Evolutionary conservation across 1,140 invertebrate genomes (phyloP).

Genomic region (Leptinotarsa lineolata): DNA sequence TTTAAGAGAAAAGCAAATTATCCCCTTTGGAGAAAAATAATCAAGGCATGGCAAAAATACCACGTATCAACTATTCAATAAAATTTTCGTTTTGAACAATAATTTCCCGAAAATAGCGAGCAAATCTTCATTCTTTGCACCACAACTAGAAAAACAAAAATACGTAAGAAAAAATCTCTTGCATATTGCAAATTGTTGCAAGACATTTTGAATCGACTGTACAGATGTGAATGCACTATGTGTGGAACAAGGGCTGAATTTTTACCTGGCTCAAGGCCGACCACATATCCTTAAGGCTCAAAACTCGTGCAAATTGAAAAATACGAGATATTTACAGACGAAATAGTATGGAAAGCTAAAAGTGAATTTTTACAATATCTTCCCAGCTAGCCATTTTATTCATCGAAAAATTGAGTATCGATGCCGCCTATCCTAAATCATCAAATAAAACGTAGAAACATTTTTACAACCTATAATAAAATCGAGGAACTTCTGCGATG

Average conservation of each 20-base stretch:
- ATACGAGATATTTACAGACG: slow-evolving; percentile 11
- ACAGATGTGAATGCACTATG: slow-evolving; percentile 47
- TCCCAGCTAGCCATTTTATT: background rate
- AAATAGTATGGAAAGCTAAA: background rate
- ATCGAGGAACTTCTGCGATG: no score
- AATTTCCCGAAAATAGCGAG: no score
- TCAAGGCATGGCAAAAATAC: no score
- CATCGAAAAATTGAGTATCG: background rate
- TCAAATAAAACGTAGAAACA: no score
- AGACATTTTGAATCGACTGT: slow-evolving; percentile 43
- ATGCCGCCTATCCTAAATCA: background rate
- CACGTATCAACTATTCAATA: no score
- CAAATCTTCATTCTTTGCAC: no score
- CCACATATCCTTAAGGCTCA: slow-evolving; percentile 24
- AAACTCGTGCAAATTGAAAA: slow-evolving; percentile 13
- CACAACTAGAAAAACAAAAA: background rate
- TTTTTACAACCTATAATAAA: no score
- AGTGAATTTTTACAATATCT: background rate
- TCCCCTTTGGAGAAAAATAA: no score
- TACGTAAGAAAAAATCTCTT: background rate
- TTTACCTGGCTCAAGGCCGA: slow-evolving; percentile 52
- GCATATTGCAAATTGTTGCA: slow-evolving; percentile 31
- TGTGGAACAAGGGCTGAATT: slow-evolving; percentile 47
- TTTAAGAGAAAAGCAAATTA: no score
- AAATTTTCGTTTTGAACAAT: no score